These are phyloP conservation scores for Tragelaphus imberbis DNA, from an alignment of 2,113 vertebrate species.

Conservation along the genomic window DNA sequence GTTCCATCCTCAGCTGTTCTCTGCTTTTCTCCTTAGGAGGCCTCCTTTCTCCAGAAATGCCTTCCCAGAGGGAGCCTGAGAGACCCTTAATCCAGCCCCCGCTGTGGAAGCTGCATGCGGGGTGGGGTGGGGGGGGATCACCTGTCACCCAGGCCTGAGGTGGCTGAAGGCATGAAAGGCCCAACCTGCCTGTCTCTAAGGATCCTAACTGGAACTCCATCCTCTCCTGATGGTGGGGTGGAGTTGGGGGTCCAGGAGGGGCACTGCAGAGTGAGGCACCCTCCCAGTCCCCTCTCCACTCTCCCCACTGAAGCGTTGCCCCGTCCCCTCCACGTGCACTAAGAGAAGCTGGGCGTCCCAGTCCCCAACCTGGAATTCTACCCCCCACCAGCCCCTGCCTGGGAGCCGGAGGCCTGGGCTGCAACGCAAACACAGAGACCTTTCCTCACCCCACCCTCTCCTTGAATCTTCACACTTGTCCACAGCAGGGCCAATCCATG, in stretches of 20 bases:
- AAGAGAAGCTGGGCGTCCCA: not conserved
- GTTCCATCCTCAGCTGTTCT: not conserved
- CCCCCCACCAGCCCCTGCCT: not conserved
- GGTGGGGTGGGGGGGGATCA: fast-evolving
- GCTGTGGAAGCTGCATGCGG: not conserved
- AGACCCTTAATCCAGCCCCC: not conserved
- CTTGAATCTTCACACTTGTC: not conserved
- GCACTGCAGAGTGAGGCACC: not conserved
- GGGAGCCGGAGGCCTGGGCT: not conserved
- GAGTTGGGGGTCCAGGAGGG: not conserved
- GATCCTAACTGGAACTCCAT: not conserved
- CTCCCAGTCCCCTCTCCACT: not conserved
- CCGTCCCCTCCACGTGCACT: not conserved
- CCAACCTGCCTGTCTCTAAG: not conserved
- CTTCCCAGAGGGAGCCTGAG: not conserved
- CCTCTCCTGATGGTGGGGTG: not conserved
- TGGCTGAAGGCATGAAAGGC: not conserved
- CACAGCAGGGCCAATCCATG: no score
- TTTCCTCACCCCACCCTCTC: not conserved
- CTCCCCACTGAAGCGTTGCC: not conserved
- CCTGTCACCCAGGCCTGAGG: not conserved
- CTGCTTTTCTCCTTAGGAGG: not conserved
- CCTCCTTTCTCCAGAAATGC: not conserved
- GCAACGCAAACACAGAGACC: no score
- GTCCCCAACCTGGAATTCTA: not conserved